phyloP scores from a whole-genome alignment of 2,113 vertebrate genomes.

The Mesocricetus auratus region DNA sequence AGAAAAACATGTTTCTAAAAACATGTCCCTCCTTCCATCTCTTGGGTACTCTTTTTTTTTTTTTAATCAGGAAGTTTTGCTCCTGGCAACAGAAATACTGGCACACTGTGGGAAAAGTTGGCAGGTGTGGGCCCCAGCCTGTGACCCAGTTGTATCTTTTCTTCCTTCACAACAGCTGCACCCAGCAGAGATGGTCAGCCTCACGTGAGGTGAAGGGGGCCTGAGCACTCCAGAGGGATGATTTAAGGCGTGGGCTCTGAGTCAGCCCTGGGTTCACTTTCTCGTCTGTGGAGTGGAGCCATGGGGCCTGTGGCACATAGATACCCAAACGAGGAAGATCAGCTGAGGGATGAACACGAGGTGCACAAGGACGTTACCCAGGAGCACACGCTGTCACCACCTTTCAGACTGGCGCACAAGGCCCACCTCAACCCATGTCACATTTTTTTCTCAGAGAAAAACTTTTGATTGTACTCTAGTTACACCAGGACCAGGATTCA shows the following conservation, averaged over 20 bases:
- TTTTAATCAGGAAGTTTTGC: neutral
- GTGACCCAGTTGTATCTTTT: fast-evolving
- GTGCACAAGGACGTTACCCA: neutral
- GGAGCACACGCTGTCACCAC: neutral
- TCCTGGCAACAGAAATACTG: neutral
- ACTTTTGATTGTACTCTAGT: neutral
- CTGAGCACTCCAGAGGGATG: neutral
- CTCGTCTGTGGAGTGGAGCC: neutral
- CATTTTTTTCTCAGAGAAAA: neutral
- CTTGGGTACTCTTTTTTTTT: too few relatives aligned
- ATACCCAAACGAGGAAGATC: neutral
- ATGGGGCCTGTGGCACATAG: fast-evolving
- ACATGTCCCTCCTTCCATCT: neutral
- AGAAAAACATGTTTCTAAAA: neutral
- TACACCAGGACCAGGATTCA: neutral
- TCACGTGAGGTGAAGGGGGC: fast-evolving
- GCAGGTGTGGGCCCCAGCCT: neutral
- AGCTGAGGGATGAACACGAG: fast-evolving
- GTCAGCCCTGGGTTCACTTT: neutral
- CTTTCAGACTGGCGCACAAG: neutral
- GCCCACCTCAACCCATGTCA: too few relatives aligned
- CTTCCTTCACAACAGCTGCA: too few relatives aligned
- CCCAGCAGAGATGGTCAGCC: neutral
- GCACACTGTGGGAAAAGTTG: neutral
- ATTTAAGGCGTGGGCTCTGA: neutral